Evolutionary conservation across 1,140 invertebrate genomes (phyloP), one percentile per base, ranked within the genome.

Genomic region (Pemphigus obesinymphae): DNA sequence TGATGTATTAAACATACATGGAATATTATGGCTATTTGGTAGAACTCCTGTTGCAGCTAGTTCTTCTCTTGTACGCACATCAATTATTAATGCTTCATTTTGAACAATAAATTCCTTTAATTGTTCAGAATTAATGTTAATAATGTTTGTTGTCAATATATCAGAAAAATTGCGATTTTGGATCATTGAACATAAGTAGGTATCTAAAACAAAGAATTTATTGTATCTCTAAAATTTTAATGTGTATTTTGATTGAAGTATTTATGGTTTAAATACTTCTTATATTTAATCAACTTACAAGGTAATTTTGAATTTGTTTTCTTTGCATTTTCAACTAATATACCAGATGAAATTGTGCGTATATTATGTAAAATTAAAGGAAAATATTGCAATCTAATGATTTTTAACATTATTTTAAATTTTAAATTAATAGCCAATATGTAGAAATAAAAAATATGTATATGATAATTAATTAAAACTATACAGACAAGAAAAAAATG

Each of bases 1-100:
- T 58, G 7, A 48, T 70, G 13, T n/a, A 11, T 45, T n/a, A 45
- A 23, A 81, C 55, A 23, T 53, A 85, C 84, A 61, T 48, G 84
- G 84, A n/a, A 85, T 83, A 82, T 84, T 82, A 58, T 63, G 72
- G 17, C 63, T 75, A 80, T 82, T 82, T 15, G 84, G 84, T 40
- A 85, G n/a, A 5, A 58, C 26, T 34, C 84, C 84, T 72, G 84
- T 84, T 40, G 83, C 81, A 43, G 53, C 50, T 29, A 85, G n/a
- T 78, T 85, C 84, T 23, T 82, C 43, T 53, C 75, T 72, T 55
- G 83, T 83, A 78, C 84, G 82, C 13, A 85, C 84, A 82, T 85
- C 84, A 78, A 85, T 84, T 17, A 84, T 75, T 20, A 70, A 43
- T 31, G 15, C 70, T 29, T 73, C 26, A 31, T 75, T 82, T 53